phyloP scores from a whole-genome alignment of 2,888 invertebrate species.

The Acrobasis suavella region DNA sequence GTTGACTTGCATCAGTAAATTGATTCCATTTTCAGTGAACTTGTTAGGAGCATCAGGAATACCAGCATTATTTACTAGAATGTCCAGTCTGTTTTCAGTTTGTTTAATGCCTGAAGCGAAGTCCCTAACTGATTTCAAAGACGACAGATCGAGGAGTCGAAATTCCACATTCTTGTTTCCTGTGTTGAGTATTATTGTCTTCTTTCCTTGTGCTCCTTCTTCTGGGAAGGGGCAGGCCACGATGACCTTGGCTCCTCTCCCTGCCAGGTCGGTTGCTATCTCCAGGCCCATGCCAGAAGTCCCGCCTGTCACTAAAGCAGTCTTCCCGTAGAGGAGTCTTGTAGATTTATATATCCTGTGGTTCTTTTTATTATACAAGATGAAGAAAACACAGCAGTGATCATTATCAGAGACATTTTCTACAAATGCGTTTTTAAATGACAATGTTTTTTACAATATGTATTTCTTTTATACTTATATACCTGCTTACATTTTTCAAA shows the following conservation, averaged over 20 bases:
- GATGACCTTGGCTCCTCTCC: conserved; percentile 57
- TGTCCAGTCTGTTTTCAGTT: conserved; percentile 86
- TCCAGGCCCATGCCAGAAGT: conserved; percentile 61
- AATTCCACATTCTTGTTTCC: conserved; percentile 85
- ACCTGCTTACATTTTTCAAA: too few relatives aligned
- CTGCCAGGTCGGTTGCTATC: conserved; percentile 57
- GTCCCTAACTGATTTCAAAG: conserved; percentile 86
- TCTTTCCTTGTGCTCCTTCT: conserved; percentile 61
- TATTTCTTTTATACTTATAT: too few relatives aligned
- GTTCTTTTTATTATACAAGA: conserved; percentile 22
- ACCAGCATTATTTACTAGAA: conserved; percentile 94
- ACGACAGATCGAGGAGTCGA: conserved; percentile 87
- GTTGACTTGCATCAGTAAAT: conserved; percentile 94
- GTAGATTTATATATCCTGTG: conserved; percentile 39
- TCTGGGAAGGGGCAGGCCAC: conserved; percentile 57
- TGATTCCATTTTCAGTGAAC: conserved; percentile 89
- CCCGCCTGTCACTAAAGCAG: conserved; percentile 59
- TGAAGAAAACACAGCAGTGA: conserved; percentile 1
- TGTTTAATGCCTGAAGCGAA: conserved; percentile 89
- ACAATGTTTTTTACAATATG: too few relatives aligned
- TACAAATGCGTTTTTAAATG: background rate
- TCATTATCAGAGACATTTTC: conserved; percentile 13
- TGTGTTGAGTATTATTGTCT: conserved; percentile 82
- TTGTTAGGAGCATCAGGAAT: conserved; percentile 81
- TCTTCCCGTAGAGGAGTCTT: conserved; percentile 45